Conservation (phyloP, 1,140 invertebrate genomes). For the Polypedilum pembai region DNA sequence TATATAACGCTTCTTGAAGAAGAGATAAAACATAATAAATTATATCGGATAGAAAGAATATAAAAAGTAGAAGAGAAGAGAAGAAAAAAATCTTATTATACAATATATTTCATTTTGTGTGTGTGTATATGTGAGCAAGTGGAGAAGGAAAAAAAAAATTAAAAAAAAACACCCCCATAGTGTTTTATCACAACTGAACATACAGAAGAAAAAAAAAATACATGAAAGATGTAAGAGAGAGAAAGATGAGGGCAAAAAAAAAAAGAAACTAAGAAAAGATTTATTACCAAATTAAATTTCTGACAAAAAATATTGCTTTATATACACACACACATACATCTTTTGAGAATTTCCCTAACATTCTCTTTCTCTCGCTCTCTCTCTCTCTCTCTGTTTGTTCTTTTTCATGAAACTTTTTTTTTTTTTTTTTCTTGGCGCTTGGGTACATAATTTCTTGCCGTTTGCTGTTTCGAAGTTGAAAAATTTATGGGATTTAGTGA, state of each 20-base stretch:
- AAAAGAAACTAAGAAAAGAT: conserved; percentile 26
- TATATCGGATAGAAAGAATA: conserved; percentile 22
- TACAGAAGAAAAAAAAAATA: neutral
- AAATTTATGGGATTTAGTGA: neutral
- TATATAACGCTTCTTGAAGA: conserved; percentile 6
- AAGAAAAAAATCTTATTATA: conserved; percentile 25
- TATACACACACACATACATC: conserved; percentile 10
- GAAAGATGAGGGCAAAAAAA: conserved; percentile 21
- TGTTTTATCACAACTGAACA: conserved; percentile 20
- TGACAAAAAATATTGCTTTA: conserved; percentile 28
- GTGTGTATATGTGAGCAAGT: neutral
- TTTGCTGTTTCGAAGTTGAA: conserved; percentile 14
- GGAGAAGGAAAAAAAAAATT: conserved; percentile 22
- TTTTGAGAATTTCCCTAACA: conserved; percentile 20
- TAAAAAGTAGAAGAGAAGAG: neutral
- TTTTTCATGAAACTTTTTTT: neutral
- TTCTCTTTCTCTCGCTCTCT: neutral
- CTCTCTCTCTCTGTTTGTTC: neutral
- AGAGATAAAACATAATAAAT: conserved; percentile 28
- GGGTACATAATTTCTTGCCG: neutral
- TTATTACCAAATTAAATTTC: conserved; percentile 28
- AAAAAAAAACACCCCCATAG: conserved; percentile 23
- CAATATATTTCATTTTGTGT: conserved; percentile 25
- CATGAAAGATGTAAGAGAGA: conserved; percentile 12
- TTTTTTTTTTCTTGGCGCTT: neutral